Conservation (phyloP, 2,888 invertebrate species). For the Augiades crinisus region DNA sequence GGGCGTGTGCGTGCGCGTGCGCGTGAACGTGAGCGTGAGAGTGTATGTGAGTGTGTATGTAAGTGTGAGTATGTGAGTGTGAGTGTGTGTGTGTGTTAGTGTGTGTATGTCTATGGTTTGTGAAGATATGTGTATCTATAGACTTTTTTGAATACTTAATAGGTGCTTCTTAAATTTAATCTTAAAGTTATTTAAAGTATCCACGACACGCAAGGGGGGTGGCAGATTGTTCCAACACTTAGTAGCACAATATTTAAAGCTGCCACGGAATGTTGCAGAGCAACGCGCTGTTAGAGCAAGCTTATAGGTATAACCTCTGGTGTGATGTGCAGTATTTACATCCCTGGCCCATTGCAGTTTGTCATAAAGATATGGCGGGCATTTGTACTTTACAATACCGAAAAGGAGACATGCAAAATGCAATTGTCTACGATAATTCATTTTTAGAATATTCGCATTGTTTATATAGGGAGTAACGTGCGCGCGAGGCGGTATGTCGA, state of each 20-base stretch:
- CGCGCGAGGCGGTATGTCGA: slow-evolving; percentile 20
- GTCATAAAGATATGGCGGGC: neutral
- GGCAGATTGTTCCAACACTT: slow-evolving; percentile 1
- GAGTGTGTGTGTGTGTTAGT: neutral
- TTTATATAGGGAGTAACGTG: slow-evolving; percentile 28
- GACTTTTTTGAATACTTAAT: neutral
- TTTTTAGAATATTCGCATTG: slow-evolving; percentile 18
- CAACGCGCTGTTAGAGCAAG: neutral
- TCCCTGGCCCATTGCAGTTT: neutral
- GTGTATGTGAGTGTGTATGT: neutral
- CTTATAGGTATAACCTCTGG: neutral
- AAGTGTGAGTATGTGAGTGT: neutral
- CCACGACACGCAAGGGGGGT: neutral
- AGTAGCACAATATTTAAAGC: neutral
- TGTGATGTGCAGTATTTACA: neutral
- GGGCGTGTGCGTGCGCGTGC: too few relatives aligned
- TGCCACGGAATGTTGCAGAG: neutral
- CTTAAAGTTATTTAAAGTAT: neutral
- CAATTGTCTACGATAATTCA: slow-evolving; percentile 18
- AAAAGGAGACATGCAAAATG: slow-evolving; percentile 5
- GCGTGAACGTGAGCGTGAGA: too few relatives aligned
- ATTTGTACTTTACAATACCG: neutral
- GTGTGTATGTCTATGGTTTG: neutral
- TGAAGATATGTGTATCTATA: neutral
- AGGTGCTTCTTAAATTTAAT: neutral